These are phyloP conservation scores for Prunella strophiata DNA, from an alignment of 2,797 vertebrate species.

Conservation along the genomic window DNA sequence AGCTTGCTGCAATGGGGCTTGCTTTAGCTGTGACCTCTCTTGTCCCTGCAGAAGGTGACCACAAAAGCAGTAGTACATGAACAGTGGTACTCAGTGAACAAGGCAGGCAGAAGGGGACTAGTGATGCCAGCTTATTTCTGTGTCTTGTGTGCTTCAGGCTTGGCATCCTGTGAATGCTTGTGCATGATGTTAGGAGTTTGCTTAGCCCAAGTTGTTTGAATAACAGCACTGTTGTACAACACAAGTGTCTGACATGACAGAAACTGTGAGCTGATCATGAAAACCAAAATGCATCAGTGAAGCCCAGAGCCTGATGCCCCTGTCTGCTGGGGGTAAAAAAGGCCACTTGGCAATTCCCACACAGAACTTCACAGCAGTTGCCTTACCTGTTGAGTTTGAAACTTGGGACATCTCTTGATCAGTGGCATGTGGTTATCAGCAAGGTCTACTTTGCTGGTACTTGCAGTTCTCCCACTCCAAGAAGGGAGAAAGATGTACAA, in stretches of 20 bases:
- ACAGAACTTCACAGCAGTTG: accelerated
- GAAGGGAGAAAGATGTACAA: neutral
- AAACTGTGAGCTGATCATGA: accelerated
- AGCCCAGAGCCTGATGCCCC: neutral
- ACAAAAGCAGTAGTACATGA: neutral
- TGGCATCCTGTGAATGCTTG: neutral
- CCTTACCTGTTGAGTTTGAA: neutral
- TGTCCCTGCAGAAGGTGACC: neutral
- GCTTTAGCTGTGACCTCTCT: neutral
- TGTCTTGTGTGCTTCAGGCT: neutral
- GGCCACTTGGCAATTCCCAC: neutral
- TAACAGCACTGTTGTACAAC: accelerated
- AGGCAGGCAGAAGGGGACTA: neutral
- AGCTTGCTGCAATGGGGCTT: neutral
- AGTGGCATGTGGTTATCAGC: neutral
- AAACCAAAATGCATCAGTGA: neutral
- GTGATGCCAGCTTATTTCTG: neutral
- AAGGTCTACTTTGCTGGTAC: neutral
- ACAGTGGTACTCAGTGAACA: neutral
- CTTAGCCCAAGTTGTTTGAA: neutral
- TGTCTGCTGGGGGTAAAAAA: neutral
- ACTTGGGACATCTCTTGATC: neutral
- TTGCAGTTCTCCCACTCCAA: neutral
- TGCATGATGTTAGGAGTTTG: neutral
- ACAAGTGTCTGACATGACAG: accelerated